Conservation (phyloP, 2,888 invertebrate genomes). For the Stictocephala bisonia region DNA sequence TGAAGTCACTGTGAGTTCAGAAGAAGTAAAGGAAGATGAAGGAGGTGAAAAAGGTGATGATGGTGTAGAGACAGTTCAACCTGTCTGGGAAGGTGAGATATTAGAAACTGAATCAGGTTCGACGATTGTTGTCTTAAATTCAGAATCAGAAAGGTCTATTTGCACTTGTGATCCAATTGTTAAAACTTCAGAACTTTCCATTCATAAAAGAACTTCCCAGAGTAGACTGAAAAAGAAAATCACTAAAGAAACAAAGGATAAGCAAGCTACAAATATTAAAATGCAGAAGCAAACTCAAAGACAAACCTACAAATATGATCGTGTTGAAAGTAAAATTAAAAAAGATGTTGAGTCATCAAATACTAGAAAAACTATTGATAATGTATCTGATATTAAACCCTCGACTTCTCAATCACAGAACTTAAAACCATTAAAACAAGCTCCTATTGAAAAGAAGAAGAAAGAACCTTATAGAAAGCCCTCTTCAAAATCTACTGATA, state of each 20-base stretch:
- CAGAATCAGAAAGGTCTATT: background rate
- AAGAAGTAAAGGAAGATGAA: conserved; percentile 44
- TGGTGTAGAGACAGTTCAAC: background rate
- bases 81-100: background rate
- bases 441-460: background rate
- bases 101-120: conserved; percentile 33
- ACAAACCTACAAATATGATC: conserved; percentile 1
- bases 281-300: background rate
- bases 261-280: background rate
- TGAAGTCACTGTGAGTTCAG: conserved; percentile 64
- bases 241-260: conserved; percentile 12
- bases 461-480: too few relatives aligned
- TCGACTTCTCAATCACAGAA: conserved; percentile 19
- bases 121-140: conserved; percentile 27
- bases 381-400: background rate
- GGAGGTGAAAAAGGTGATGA: background rate
- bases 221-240: background rate
- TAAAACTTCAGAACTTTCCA: background rate
- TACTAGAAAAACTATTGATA: background rate
- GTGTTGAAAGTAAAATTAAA: conserved; percentile 40
- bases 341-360: conserved; percentile 1
- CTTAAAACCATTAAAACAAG: background rate
- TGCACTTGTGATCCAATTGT: conserved; percentile 32
- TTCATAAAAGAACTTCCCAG: background rate
- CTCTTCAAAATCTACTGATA: background rate